Evolutionary conservation across 2,113 vertebrate genomes (phyloP).

Genomic region (Oenanthe oenanthe): DNA sequence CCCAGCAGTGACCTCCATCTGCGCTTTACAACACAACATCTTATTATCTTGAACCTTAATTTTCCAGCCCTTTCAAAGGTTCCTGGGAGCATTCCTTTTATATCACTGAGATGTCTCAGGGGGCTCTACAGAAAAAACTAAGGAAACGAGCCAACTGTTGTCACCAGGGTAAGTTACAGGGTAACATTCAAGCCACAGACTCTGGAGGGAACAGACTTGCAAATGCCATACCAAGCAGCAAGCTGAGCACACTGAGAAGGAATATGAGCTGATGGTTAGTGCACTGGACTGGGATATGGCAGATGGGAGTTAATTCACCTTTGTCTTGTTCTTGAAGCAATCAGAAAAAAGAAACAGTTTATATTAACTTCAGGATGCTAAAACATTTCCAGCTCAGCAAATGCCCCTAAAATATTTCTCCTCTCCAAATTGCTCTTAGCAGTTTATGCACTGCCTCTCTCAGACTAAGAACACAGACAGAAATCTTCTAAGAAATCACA

Average conservation of each 20-base stretch:
- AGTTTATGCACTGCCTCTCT: neutral
- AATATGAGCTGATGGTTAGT: neutral
- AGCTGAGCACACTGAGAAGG: neutral
- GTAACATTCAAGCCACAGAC: neutral
- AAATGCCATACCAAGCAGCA: neutral
- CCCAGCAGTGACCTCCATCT: neutral
- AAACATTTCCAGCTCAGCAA: neutral
- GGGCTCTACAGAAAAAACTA: neutral
- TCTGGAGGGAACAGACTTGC: neutral
- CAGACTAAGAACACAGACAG: neutral
- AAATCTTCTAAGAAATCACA: neutral
- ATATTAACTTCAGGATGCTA: neutral
- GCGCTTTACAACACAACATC: neutral
- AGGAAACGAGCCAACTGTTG: neutral
- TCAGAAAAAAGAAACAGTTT: neutral
- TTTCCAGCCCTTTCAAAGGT: slow-evolving; percentile 11
- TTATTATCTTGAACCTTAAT: neutral
- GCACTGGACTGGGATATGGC: neutral
- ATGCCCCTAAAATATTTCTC: neutral
- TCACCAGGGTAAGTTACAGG: neutral
- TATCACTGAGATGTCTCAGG: neutral
- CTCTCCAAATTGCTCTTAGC: neutral
- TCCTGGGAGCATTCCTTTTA: neutral
- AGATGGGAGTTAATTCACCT: neutral
- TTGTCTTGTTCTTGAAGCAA: neutral